Evolutionary conservation across 2,113 vertebrate species (phyloP), one percentile per base, ranked within the genome.

Genomic region (Tympanuchus pallidicinctus): DNA sequence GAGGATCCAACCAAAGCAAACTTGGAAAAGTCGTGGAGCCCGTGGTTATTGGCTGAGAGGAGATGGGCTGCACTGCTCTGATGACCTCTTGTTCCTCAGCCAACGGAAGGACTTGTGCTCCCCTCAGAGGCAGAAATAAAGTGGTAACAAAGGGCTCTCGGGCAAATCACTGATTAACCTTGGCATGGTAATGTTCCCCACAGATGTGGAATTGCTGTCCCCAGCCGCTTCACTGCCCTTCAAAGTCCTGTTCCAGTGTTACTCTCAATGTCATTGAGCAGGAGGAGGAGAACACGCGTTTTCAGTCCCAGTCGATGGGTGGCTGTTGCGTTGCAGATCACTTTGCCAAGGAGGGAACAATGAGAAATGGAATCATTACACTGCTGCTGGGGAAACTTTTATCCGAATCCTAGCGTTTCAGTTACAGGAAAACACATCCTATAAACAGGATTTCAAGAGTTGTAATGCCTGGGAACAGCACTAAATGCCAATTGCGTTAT

Each of bases 261-360:
- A 27, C 24, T 47, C 15, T 15, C 59, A 8, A 2, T 24, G 36
- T 34, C 20, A 59, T 21, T 3, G 52, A 78, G 27, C 12, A 79
- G 73, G 56, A 74, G 82, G 84, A 90, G 6, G 30, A 84, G 70
- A 72, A 48, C 10, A 21, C 6, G 0, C 7, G 7, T 69, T 84
- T 72, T 40, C 38, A 92, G 75, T 5, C 32, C 64, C 7, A 4
- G 0, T 65, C 43, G 73, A 21, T 48, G n/a, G 54, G 17, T 15
- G 13, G 25, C 61, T 48, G 56, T 13, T 78, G 13, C 15, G 77
- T 48, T 72, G 52, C 54, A 61, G 74, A 25, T 38, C 73, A 1
- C 0, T 73, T 77, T 42, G 40, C 28, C 0, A 0, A 77, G 47
- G 56, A 61, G 79, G 32, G 70, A 48, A 8, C 4, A 43, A 3